Percentiles rank a stretch among this genome's conserved stretches.
Evolutionary conservation across 2,888 invertebrate species (phyloP).

Genomic region (Cordilura impudica): DNA sequence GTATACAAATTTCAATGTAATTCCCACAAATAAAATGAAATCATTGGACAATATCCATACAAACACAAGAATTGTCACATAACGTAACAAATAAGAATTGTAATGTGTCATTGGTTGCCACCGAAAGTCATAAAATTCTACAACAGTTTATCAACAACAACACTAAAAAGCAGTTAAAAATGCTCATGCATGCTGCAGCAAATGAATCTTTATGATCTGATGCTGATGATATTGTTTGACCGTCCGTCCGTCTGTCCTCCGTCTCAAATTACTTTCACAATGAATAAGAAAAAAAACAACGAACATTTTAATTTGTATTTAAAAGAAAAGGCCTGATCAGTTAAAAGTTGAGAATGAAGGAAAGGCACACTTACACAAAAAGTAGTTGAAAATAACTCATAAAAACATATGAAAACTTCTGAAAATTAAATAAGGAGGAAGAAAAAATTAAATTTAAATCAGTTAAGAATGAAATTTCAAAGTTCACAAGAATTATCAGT

Average conservation of each 20-base stretch:
- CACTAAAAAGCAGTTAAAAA: slow-evolving; percentile 49
- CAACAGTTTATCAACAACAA: slow-evolving; percentile 49
- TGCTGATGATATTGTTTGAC: slow-evolving; percentile 33
- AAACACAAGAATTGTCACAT: not conserved
- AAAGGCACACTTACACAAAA: slow-evolving; percentile 15
- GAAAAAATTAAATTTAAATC: slow-evolving; percentile 59
- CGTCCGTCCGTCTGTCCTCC: slow-evolving; percentile 4
- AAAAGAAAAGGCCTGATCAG: not conserved
- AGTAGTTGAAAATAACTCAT: slow-evolving; percentile 45
- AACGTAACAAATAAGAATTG: slow-evolving; percentile 25
- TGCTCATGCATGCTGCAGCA: slow-evolving; percentile 17
- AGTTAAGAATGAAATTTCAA: slow-evolving; percentile 54
- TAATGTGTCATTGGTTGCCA: slow-evolving; percentile 61
- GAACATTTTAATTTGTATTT: slow-evolving; percentile 38
- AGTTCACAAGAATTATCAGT: slow-evolving; percentile 59
- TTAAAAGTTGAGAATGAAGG: not conserved
- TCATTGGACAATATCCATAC: slow-evolving; percentile 21
- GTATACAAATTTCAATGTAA: slow-evolving; percentile 48
- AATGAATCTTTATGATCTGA: slow-evolving; percentile 42
- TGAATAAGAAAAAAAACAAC: slow-evolving; percentile 4
- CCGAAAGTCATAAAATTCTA: slow-evolving; percentile 60
- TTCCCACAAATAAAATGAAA: slow-evolving; percentile 54
- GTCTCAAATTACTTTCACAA: slow-evolving; percentile 55
- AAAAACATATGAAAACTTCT: slow-evolving; percentile 53
- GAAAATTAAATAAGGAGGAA: slow-evolving; percentile 32